Evolutionary conservation across 2,888 invertebrate species (phyloP), one percentile per base, ranked within the genome.

Genomic region (Diachrysia chrysitis): DNA sequence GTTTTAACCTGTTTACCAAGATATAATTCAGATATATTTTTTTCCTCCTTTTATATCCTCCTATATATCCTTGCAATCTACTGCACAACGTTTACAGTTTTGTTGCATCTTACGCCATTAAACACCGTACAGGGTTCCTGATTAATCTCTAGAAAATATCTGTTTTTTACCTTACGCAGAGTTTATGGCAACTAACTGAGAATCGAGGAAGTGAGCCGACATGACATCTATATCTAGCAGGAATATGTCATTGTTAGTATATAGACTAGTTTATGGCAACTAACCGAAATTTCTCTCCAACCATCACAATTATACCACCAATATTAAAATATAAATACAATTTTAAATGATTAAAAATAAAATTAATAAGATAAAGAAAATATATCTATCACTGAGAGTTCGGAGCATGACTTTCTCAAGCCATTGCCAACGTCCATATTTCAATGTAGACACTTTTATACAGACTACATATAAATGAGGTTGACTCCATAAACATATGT

Each of bases 361-460:
- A 29, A 29, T 16, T 5, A 5, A 42, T 16, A 42, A 42, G n/a
- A 42, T 42, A n/a, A 42, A 42, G 66, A 67, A 70, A 78, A 79
- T 73, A 71, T 60, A 73, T 71, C 73, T 78, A 79, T 61, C 69
- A 68, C 66, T 71, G 66, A 59, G 54, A 68, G 21, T 65, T 68
- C 55, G 65, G 19, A 57, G 60, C 64, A 66, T 70, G 67, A 79
- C 78, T 79, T 79, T 79, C 78, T 73, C 66, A 67, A 58, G 61
- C 53, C 67, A 64, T 64, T 63, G 76, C 62, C 71, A 76, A 79
- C 77, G 76, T 76, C 68, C 79, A 70, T 68, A 73, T 69, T 68
- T 58, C 60, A 69, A 76, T 69, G 58, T 29, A 35, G 48, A 4
- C 10, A 51, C 19, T 57, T 57, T 25, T 54, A 25, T 54, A 66